Evolutionary conservation across 2,797 vertebrate genomes (phyloP).

Genomic region (Hemitrygon akajei): DNA sequence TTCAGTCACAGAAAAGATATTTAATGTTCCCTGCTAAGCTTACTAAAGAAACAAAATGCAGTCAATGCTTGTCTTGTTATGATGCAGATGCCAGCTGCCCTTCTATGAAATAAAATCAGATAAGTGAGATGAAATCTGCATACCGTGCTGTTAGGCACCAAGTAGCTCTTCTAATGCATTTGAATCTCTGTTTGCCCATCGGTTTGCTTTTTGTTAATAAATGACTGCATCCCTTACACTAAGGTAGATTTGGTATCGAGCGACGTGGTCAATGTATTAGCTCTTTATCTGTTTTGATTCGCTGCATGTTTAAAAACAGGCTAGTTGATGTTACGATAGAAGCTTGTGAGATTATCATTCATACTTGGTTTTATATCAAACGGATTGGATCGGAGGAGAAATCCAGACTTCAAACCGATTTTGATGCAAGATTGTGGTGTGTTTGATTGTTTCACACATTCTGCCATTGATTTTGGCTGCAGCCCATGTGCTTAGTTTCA

Average conservation of each 20-base stretch:
- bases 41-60: background rate
- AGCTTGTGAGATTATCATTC: background rate
- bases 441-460: background rate
- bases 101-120: slow-evolving; percentile 25
- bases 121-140: background rate
- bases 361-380: slow-evolving; percentile 14
- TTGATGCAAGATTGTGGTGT: background rate
- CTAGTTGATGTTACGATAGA: background rate
- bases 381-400: background rate
- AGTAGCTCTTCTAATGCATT: background rate
- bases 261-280: background rate
- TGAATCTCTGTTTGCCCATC: background rate
- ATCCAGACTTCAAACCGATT: background rate
- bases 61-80: background rate
- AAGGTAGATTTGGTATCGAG: background rate
- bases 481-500: background rate
- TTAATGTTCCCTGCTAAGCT: background rate
- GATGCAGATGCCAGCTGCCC: background rate
- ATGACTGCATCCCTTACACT: background rate
- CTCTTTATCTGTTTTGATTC: background rate
- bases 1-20: background rate
- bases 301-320: background rate
- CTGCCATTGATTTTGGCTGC: background rate
- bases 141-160: background rate
- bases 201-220: background rate